phyloP scores from a whole-genome alignment of 2,888 invertebrate species.

The Teinopalpus imperialis region DNA sequence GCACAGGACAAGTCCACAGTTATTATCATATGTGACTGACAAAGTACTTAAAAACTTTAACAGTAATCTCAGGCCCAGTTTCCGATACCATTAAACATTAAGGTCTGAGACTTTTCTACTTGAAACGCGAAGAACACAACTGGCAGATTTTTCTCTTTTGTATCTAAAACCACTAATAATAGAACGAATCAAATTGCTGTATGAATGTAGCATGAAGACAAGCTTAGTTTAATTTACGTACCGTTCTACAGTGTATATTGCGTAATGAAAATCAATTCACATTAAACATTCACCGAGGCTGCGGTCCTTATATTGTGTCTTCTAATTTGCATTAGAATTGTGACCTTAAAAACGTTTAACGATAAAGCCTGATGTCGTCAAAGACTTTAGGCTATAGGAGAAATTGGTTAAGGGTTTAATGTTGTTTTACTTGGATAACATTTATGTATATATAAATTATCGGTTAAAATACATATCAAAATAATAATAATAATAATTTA shows the following conservation, averaged over 20 bases:
- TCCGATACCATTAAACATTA: too few relatives aligned
- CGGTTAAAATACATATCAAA: too few relatives aligned
- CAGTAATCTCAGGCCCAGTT: too few relatives aligned
- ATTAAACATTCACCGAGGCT: slow-evolving; percentile 25
- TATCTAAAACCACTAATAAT: slow-evolving; percentile 1
- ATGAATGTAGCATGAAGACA: slow-evolving; percentile 18
- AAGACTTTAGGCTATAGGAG: neutral
- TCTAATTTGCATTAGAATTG: slow-evolving; percentile 26
- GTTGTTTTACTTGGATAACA: too few relatives aligned
- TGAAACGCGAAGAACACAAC: too few relatives aligned
- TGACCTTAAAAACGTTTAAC: slow-evolving; percentile 20
- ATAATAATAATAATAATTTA: too few relatives aligned
- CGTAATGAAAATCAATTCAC: slow-evolving; percentile 27
- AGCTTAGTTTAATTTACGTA: slow-evolving; percentile 21
- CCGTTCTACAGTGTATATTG: slow-evolving; percentile 13
- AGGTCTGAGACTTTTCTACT: too few relatives aligned
- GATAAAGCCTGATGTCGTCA: slow-evolving; percentile 19
- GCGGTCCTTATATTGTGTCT: slow-evolving; percentile 26
- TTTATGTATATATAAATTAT: too few relatives aligned
- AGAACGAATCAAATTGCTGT: slow-evolving; percentile 12
- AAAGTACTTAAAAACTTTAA: too few relatives aligned
- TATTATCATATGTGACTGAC: too few relatives aligned
- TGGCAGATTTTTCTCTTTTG: too few relatives aligned
- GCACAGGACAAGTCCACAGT: too few relatives aligned
- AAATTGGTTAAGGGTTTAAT: slow-evolving; percentile 10